phyloP scores from a whole-genome alignment of 1,140 invertebrate species.

The Gryllus bimaculatus region DNA sequence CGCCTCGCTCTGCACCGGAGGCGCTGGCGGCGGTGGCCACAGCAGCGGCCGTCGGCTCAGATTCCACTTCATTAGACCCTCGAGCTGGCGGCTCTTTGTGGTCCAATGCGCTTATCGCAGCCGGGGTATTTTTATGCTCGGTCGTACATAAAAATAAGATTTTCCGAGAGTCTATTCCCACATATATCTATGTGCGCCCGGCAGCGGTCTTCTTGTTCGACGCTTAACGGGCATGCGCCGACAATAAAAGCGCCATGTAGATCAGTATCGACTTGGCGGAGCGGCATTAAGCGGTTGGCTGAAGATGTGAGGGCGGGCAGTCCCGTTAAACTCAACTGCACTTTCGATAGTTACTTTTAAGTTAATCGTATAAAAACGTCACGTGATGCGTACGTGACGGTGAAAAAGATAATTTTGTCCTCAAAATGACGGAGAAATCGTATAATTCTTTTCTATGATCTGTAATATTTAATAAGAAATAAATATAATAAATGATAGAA shows the following conservation, averaged over 20 bases:
- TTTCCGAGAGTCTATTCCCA: neutral
- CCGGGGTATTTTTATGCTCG: neutral
- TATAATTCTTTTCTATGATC: too few relatives aligned
- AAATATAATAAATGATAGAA: too few relatives aligned
- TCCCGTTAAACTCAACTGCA: neutral
- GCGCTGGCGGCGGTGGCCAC: too few relatives aligned
- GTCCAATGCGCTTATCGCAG: neutral
- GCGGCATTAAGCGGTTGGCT: neutral
- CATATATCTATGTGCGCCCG: neutral
- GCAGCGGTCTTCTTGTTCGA: neutral
- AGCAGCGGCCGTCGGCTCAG: neutral
- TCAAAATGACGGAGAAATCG: too few relatives aligned
- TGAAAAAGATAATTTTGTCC: too few relatives aligned
- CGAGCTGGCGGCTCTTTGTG: neutral
- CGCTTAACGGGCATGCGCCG: neutral
- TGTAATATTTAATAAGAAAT: too few relatives aligned
- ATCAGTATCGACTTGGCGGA: neutral
- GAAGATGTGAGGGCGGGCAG: too few relatives aligned
- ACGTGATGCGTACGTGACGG: too few relatives aligned
- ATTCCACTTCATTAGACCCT: neutral
- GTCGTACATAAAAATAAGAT: neutral
- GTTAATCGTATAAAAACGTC: too few relatives aligned
- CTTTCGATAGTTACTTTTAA: too few relatives aligned
- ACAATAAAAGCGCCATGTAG: slow-evolving; percentile 1
- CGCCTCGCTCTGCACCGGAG: too few relatives aligned